phyloP scores from a whole-genome alignment of 2,113 vertebrate species.

The Microtus oregoni region DNA sequence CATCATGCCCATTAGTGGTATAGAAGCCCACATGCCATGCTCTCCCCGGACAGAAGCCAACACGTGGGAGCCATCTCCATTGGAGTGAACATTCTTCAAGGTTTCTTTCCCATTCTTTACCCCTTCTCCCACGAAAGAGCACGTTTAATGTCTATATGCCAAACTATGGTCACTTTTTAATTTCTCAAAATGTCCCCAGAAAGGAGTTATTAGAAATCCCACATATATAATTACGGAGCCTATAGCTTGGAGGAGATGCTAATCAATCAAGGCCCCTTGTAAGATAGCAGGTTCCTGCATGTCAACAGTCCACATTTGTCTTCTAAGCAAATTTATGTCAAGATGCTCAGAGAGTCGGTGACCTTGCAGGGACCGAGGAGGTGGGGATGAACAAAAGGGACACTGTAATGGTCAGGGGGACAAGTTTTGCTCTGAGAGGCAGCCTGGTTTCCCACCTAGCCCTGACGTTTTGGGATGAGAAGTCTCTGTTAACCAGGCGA shows the following conservation, averaged over 20 bases:
- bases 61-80: background rate
- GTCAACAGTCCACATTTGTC: background rate
- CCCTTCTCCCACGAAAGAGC: background rate
- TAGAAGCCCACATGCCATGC: background rate
- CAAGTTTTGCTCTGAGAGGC: background rate
- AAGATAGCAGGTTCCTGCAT: background rate
- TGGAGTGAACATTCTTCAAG: background rate
- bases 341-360: background rate
- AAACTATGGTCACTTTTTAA: background rate
- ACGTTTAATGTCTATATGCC: background rate
- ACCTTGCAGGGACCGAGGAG: background rate
- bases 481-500: background rate
- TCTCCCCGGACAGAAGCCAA: background rate
- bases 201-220: background rate
- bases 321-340: background rate
- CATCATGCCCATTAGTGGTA: background rate
- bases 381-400: background rate
- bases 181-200: background rate
- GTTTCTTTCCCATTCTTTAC: background rate
- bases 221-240: background rate
- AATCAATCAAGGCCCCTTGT: background rate
- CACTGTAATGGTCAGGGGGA: background rate
- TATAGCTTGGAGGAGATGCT: background rate
- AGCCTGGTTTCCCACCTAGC: background rate
- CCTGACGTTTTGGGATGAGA: background rate